These are phyloP conservation scores for Frankliniella intonsa DNA, from an alignment of 2,888 invertebrate genomes.

Conservation along the genomic window DNA sequence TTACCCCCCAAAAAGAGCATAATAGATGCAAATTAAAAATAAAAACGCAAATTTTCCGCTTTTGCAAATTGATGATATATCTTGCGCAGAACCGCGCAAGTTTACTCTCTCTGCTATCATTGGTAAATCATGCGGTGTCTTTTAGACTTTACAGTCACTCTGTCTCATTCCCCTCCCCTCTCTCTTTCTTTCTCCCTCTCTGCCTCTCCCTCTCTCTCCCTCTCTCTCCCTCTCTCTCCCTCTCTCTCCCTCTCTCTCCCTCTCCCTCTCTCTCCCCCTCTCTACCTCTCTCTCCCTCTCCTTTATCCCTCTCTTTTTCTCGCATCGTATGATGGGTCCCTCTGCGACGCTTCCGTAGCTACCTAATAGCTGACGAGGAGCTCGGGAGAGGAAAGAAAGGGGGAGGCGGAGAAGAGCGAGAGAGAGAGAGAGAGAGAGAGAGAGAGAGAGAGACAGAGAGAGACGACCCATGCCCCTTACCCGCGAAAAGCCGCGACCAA, in stretches of 20 bases:
- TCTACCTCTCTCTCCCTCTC: not conserved
- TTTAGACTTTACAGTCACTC: not conserved
- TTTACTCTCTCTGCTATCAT: not conserved
- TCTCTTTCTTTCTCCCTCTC: no score
- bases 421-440: not conserved
- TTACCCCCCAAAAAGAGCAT: no score
- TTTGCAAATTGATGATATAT: not conserved
- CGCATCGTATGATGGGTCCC: not conserved
- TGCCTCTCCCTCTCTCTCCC: no score
- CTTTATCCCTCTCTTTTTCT: not conserved
- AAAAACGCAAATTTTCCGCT: not conserved
- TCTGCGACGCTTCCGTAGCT: not conserved
- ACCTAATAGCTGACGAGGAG: not conserved
- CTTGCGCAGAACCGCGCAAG: not conserved
- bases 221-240: no score
- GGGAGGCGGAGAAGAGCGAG: not conserved
- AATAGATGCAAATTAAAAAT: no score
- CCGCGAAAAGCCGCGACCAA: not conserved
- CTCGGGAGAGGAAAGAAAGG: not conserved
- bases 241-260: not conserved
- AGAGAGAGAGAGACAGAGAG: not conserved
- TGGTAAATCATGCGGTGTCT: not conserved
- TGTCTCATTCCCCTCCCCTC: no score
- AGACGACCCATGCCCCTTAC: not conserved
- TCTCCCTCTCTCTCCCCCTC: not conserved